A percentile compares a stretch with the other conserved stretches of the same genome.
These are phyloP conservation scores for Verasper variegatus DNA, from an alignment of 2,113 vertebrate species.

Conservation along the genomic window DNA sequence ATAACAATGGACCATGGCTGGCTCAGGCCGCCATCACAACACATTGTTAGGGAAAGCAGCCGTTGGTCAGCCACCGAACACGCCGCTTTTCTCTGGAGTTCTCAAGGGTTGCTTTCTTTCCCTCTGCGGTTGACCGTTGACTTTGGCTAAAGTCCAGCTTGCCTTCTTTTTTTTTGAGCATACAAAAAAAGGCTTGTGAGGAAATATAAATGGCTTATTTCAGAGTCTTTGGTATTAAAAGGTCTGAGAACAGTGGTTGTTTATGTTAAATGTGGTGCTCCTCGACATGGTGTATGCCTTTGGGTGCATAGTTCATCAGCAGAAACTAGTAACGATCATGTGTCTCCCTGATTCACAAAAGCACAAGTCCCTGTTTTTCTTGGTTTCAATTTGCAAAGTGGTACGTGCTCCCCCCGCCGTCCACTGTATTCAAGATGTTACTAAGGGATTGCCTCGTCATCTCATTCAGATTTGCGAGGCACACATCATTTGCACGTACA, in stretches of 20 bases:
- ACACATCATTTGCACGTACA: conserved; percentile 11
- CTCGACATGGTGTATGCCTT: neutral
- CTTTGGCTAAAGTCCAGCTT: conserved; percentile 35
- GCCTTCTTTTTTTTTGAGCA: conserved; percentile 18
- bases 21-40: conserved; percentile 9
- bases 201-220: neutral
- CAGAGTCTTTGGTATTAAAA: neutral
- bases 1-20: conserved; percentile 48
- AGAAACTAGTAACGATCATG: neutral
- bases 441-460: conserved; percentile 16
- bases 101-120: conserved; percentile 38
- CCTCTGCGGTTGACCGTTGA: conserved; percentile 43
- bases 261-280: neutral
- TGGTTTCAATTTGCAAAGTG: conserved; percentile 15
- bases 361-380: conserved; percentile 1
- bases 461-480: conserved; percentile 7
- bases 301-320: neutral
- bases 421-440: conserved; percentile 15
- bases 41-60: conserved; percentile 60
- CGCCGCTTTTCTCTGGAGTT: conserved; percentile 48
- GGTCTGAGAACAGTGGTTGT: neutral
- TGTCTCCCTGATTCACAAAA: neutral
- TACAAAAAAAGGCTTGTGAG: neutral
- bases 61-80: conserved; percentile 49
- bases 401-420: neutral